Base-by-base conservation (phyloP, 2,113 vertebrate genomes). In the Herpailurus yagouaroundi region DNA sequence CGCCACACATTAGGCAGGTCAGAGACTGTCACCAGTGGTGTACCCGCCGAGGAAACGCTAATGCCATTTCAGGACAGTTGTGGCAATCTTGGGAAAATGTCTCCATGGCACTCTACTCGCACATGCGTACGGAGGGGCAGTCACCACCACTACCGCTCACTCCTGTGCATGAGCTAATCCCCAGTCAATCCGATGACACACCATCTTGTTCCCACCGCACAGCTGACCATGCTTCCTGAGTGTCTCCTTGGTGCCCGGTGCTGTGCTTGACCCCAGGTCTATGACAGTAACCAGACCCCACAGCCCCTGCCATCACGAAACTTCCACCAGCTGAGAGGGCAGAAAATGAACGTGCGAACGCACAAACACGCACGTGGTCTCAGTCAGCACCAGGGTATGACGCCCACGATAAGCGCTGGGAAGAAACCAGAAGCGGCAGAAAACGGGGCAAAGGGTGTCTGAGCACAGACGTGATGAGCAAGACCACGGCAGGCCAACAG, bases 281-380 rank as follows among this genome's bases (percentile, higher is more conserved):
- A 18, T 0, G 0, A 27, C n/a, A 4, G 45, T 15, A 11, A 25
- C 6, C 0, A 9, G 69, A 36, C 1, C 5, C 23, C 1, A 0
- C 8, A 3, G 36, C 33, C 36, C 48, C 50, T 5, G 63, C 33
- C 25, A 4, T 38, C 74, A n/a, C 0, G 6, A 79, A 73, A 66
- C 29, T 19, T 13, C 41, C 23, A 3, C 8, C 0, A 7, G 45
- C 82, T 15, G 33, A 41, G 50, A 63, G 8, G 19, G 50, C 36
- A 55, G 68, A 18, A 89, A 25, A 15, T 2, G 31, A 57, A 55
- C 36, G 23, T 6, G 4, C 27, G 16, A 0, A 27, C 11, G 13
- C 36, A 19, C 15, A 21, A 27, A 60, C 14, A 23, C 7, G 36
- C 63, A 50, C 1, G 41, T 5, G 19, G 11, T 38, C 73, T 86